Base-by-base conservation (phyloP, 92 coral and sea anemone genomes). In the Pocillopora grandis region DNA sequence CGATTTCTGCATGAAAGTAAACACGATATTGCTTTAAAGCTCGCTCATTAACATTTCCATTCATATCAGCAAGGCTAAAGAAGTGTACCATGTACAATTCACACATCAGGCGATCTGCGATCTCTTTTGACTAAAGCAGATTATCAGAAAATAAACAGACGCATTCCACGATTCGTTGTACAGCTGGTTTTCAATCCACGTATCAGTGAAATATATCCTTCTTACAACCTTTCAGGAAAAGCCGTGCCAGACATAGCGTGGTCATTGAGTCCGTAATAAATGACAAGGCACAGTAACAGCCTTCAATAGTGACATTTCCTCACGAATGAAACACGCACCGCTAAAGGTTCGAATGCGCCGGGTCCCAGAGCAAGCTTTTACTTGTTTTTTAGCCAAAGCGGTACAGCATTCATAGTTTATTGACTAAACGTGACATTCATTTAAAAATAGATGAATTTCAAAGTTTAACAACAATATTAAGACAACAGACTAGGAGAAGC, bases 371-470 rank as follows among this genome's bases (percentile, higher is more conserved):
- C 49, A 52, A 35, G 73, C 80, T 33, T 83, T 83, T 33, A 62
- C 55, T 55, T 60, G 33, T 84, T 76, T 76, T 57, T 35, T 2
- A 77, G 77, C 70, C 82, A 48, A 76, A 76, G 83, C 88, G 68
- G 62, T 77, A 88, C 80, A 89, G 81, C 73, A 71, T 76, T 58
- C 79, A 84, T 85, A 89, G 89, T 85, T 92, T 87, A 88, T 87
- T 87, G 86, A 86, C 87, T 89, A 90, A 87, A 58, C 89, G 85
- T 83, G 84, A 86, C 88, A 71, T 74, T 76, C 87, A 85, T 72
- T 85, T 85, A 94, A 94, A 91, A 84, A 88, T 91, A 91, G 75
- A 89, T 90, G 98, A 94, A 94, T 87, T 92, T 88, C 93, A 87
- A 94, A 92, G 92, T 89, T 89, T 89, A 92, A 94, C 92, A 87